These are phyloP conservation scores for Pollenia amentaria DNA, from an alignment of 2,888 invertebrate genomes.

Conservation along the genomic window DNA sequence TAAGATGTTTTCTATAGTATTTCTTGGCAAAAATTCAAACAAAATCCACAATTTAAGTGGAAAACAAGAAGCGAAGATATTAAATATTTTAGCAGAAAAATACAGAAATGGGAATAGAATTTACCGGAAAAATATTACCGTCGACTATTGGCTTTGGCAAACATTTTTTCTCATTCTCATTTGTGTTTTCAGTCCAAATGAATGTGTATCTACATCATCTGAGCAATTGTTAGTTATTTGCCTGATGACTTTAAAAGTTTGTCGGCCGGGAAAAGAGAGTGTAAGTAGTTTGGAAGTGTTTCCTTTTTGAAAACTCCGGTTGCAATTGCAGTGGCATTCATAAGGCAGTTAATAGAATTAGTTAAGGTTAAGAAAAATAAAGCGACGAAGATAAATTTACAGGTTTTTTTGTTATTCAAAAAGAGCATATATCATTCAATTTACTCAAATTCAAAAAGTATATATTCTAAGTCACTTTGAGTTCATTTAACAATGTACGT, in stretches of 20 bases:
- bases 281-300: conserved; percentile 7
- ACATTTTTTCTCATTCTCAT: conserved; percentile 11
- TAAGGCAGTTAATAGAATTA: neutral
- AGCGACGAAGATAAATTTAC: too few species aligned
- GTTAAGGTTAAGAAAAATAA: too few species aligned
- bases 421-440: too few species aligned
- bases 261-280: neutral
- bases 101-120: conserved; percentile 39
- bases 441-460: too few species aligned
- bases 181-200: conserved; percentile 17
- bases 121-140: conserved; percentile 55
- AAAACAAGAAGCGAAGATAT: conserved; percentile 26
- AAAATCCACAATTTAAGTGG: conserved; percentile 12
- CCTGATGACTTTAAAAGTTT: conserved; percentile 29
- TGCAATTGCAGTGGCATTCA: conserved; percentile 4
- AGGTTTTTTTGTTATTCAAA: too few species aligned
- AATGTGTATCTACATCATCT: conserved; percentile 3
- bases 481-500: too few species aligned
- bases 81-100: conserved; percentile 34
- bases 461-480: too few species aligned
- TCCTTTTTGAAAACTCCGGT: conserved; percentile 26
- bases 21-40: conserved; percentile 68
- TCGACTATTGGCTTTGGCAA: conserved; percentile 64
- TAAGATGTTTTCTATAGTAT: conserved; percentile 63
- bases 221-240: conserved; percentile 13